A percentile compares a stretch with the other conserved stretches of the same genome.
phyloP scores from a whole-genome alignment of 2,113 vertebrate species.

The Hirundichthys speculiger region DNA sequence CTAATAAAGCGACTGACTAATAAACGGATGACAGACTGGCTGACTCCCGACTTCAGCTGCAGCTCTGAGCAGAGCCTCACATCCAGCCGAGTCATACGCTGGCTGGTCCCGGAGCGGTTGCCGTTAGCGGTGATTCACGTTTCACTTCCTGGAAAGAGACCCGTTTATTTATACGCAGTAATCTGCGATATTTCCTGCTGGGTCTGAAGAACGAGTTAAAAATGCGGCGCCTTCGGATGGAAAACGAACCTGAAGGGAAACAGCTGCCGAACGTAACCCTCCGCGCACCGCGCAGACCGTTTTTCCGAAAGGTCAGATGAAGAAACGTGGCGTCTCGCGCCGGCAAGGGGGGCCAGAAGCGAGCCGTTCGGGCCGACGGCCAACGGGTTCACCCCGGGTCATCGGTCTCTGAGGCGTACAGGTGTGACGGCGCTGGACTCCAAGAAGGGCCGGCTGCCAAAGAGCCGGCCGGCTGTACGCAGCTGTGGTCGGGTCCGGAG shows the following conservation, averaged over 20 bases:
- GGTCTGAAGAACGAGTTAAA: no score
- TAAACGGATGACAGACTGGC: constrained; percentile 60
- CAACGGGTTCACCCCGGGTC: constrained; percentile 30
- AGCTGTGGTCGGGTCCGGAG: constrained; percentile 49
- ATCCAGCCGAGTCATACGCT: constrained; percentile 19
- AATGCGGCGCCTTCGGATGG: no score
- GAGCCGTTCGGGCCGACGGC: not conserved
- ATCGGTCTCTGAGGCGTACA: constrained; percentile 19
- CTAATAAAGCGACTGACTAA: constrained; percentile 70
- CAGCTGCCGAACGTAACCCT: no score
- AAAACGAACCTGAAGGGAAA: no score
- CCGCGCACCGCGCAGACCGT: not conserved
- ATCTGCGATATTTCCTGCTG: no score
- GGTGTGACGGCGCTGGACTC: constrained; percentile 30
- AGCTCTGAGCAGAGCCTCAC: constrained; percentile 31
- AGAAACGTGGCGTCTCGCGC: not conserved
- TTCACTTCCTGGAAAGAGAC: constrained; percentile 59
- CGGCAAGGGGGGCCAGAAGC: not conserved
- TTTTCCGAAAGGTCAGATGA: not conserved
- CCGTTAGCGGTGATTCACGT: constrained; percentile 49
- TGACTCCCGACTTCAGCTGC: constrained; percentile 52
- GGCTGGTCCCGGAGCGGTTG: constrained; percentile 38
- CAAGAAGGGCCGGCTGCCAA: constrained; percentile 31
- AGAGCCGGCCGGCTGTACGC: constrained; percentile 58
- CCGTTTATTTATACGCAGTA: not conserved